Percentiles rank a stretch among this genome's conserved stretches.
Evolutionary conservation across 2,113 vertebrate genomes (phyloP).

Genomic region (Camarhynchus parvulus): DNA sequence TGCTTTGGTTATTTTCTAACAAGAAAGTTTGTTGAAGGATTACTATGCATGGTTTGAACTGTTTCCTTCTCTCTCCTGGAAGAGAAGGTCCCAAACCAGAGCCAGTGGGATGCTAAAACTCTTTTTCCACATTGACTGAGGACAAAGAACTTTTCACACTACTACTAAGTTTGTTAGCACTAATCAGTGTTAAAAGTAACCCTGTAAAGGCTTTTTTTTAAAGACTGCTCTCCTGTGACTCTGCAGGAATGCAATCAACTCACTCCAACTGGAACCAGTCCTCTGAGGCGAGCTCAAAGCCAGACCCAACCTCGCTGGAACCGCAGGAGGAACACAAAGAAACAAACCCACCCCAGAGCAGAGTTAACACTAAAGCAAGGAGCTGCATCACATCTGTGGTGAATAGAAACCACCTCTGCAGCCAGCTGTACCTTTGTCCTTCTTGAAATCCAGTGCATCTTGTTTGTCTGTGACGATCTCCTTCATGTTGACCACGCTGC

Average conservation of each 20-base stretch:
- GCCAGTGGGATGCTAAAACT: not conserved
- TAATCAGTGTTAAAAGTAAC: not conserved
- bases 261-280: not conserved
- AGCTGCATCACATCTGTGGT: not conserved
- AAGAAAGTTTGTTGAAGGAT: not conserved
- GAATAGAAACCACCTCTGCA: not conserved
- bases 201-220: not conserved
- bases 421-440: constrained; percentile 89
- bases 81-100: not conserved
- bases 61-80: not conserved
- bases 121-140: not conserved
- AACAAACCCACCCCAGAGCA: accelerated
- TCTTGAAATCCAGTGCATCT: constrained; percentile 98
- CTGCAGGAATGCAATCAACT: not conserved
- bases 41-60: not conserved
- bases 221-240: not conserved
- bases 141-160: not conserved
- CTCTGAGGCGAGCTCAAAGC: not conserved
- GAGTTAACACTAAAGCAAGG: not conserved
- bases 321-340: accelerated
- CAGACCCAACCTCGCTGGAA: not conserved
- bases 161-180: not conserved
- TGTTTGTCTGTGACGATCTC: constrained; percentile 99
- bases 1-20: not conserved
- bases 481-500: constrained; percentile 99